phyloP scores from a whole-genome alignment of 2,797 vertebrate species.

The Eptatretus atami region DNA sequence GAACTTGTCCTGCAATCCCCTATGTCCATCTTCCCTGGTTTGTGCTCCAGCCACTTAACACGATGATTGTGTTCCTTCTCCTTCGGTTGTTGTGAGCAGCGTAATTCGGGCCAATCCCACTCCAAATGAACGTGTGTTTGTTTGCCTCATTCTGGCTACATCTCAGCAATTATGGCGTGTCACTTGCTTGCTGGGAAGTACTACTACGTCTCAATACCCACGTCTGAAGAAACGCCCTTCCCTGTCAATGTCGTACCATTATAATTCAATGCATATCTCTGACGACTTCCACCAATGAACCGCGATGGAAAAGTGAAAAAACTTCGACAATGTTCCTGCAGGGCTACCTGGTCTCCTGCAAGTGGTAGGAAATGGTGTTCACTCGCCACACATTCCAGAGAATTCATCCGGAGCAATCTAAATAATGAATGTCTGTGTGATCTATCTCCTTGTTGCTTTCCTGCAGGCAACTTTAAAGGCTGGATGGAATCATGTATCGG shows the following conservation, averaged over 20 bases:
- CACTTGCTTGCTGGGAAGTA: slow-evolving; percentile 69
- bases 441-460: slow-evolving; percentile 7
- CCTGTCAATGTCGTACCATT: slow-evolving; percentile 13
- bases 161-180: slow-evolving; percentile 97
- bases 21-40: too few species aligned
- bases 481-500: slow-evolving; percentile 99
- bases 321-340: slow-evolving; percentile 79
- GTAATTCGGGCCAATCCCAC: slow-evolving; percentile 71
- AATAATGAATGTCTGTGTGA: not conserved
- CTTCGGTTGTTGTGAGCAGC: slow-evolving; percentile 70
- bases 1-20: too few species aligned
- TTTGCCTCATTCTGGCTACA: slow-evolving; percentile 98
- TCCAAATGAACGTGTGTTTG: slow-evolving; percentile 93
- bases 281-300: slow-evolving; percentile 14
- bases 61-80: too few species aligned
- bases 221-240: slow-evolving; percentile 14
- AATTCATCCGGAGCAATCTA: slow-evolving; percentile 1
- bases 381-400: slow-evolving; percentile 8
- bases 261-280: slow-evolving; percentile 15
- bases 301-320: slow-evolving; percentile 45
- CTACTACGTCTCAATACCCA: slow-evolving; percentile 25
- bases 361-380: slow-evolving; percentile 32
- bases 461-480: slow-evolving; percentile 87
- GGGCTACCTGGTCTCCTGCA: slow-evolving; percentile 60
- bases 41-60: too few species aligned